Conservation (phyloP, 2,888 invertebrate species). For the Vannuccia rotundouncinata region DNA sequence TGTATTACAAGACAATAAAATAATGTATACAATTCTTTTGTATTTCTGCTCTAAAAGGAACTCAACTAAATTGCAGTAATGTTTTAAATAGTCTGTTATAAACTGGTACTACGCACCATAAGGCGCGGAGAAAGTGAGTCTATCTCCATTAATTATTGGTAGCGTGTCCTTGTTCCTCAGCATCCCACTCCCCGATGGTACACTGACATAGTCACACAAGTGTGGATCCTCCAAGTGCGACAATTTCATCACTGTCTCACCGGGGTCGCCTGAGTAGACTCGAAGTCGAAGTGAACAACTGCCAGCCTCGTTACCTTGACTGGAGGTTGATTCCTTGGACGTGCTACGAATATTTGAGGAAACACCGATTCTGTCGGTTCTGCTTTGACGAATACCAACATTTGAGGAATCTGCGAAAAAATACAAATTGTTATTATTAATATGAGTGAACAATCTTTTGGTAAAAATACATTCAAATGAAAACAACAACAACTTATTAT, state of each 20-base stretch:
- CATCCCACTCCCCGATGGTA: background rate
- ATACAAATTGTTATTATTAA: too few relatives aligned
- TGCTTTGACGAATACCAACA: background rate
- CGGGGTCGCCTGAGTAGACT: background rate
- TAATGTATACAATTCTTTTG: too few relatives aligned
- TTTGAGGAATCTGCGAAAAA: background rate
- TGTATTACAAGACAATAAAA: background rate
- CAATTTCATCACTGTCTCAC: background rate
- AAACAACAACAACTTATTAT: too few relatives aligned
- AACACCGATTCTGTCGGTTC: background rate
- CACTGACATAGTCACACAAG: constrained; percentile 2
- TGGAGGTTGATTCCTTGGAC: background rate
- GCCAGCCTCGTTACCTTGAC: background rate
- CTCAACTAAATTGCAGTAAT: too few relatives aligned
- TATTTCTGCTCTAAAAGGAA: too few relatives aligned
- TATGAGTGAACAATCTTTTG: too few relatives aligned
- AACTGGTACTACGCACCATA: background rate
- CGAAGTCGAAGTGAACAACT: background rate
- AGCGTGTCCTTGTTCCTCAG: background rate
- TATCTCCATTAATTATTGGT: background rate
- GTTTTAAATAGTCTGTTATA: too few relatives aligned
- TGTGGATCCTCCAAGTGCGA: background rate
- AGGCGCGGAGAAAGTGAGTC: background rate
- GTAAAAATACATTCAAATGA: too few relatives aligned
- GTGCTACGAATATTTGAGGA: background rate